phyloP scores from a whole-genome alignment of 2,113 vertebrate species.

The Phalacrocorax pelagicus region DNA sequence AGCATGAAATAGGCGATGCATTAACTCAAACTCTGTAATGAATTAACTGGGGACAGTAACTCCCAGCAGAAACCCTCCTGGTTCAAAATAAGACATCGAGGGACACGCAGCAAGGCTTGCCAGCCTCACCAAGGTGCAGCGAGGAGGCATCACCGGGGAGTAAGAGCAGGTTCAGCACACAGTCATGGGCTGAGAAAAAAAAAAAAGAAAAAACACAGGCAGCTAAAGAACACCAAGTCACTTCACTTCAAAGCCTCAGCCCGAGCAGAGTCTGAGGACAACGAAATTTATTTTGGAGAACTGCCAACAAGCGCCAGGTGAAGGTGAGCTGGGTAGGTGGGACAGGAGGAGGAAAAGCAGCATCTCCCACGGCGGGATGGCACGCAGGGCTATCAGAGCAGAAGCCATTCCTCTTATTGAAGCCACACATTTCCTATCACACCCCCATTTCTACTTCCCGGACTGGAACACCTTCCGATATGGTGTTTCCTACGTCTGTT shows the following conservation, averaged over 20 bases:
- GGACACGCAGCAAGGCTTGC: background rate
- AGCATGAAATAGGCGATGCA: background rate
- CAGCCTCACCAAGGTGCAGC: background rate
- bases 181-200: fast-evolving
- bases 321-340: background rate
- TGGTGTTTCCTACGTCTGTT: fast-evolving
- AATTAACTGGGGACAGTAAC: background rate
- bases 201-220: fast-evolving
- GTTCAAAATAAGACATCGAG: background rate
- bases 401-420: background rate
- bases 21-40: background rate
- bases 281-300: background rate
- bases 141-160: fast-evolving
- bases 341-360: background rate
- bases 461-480: background rate
- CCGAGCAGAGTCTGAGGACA: background rate
- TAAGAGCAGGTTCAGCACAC: background rate
- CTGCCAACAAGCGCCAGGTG: fast-evolving
- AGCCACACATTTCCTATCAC: background rate
- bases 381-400: background rate
- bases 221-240: background rate
- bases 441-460: background rate
- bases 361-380: fast-evolving
- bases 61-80: background rate
- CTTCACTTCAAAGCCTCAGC: background rate